Conservation (phyloP, 1,140 invertebrate genomes). For the Leptinotarsa texana region DNA sequence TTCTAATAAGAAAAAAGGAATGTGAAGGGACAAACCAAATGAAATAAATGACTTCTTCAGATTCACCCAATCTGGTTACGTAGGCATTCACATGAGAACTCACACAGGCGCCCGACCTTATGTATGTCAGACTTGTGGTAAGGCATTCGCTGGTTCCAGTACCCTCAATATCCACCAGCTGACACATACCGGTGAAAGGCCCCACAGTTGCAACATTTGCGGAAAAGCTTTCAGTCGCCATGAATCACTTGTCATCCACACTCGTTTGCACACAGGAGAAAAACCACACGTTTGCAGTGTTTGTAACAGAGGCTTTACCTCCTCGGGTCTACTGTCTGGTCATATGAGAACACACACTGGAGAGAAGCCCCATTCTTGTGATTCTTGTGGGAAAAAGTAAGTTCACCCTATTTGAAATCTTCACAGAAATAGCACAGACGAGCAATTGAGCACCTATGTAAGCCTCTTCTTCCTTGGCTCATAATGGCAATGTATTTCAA, state of each 20-base stretch:
- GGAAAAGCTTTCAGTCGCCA: slow-evolving; percentile 60
- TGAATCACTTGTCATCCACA: slow-evolving; percentile 56
- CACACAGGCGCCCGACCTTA: slow-evolving; percentile 59
- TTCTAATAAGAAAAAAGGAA: background rate
- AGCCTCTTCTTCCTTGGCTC: no score
- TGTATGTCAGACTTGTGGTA: slow-evolving; percentile 56
- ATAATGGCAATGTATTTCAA: no score
- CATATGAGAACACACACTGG: slow-evolving; percentile 53
- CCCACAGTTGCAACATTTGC: slow-evolving; percentile 65
- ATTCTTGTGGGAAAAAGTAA: slow-evolving; percentile 51
- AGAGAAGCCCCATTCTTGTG: slow-evolving; percentile 49
- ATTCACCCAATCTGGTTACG: slow-evolving; percentile 57
- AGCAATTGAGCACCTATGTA: no score
- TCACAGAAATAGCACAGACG: no score
- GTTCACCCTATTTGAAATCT: background rate
- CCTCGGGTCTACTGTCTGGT: slow-evolving; percentile 49
- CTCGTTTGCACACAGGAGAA: slow-evolving; percentile 55
- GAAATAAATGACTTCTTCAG: slow-evolving; percentile 32
- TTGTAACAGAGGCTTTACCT: slow-evolving; percentile 56
- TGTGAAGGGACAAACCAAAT: background rate
- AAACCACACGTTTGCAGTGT: slow-evolving; percentile 56
- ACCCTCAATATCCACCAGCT: slow-evolving; percentile 60
- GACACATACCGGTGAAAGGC: slow-evolving; percentile 67
- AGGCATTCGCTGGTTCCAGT: slow-evolving; percentile 57
- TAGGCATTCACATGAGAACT: slow-evolving; percentile 59